phyloP scores from a whole-genome alignment of 2,888 invertebrate genomes.

The Furcula furcula region DNA sequence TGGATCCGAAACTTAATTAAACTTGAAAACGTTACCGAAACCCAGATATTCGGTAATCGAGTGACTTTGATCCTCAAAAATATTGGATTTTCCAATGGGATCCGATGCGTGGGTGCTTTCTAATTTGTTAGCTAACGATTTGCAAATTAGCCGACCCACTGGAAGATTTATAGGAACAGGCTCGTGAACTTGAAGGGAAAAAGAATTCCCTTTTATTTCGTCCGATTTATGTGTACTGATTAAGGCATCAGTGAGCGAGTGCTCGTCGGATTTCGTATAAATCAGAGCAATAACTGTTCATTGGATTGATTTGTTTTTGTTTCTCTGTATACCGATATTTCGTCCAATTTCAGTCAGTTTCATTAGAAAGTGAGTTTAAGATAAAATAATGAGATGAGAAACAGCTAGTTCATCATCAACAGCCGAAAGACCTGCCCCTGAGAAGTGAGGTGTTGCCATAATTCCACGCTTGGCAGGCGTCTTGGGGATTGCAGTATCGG shows the following conservation, averaged over 20 bases:
- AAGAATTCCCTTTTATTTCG: conserved; percentile 8
- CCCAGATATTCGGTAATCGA: conserved; percentile 5
- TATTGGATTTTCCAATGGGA: conserved; percentile 11
- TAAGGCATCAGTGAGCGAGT: conserved; percentile 9
- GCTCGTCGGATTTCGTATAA: conserved; percentile 2
- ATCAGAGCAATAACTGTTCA: conserved; percentile 1
- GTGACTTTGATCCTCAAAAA: conserved; percentile 14
- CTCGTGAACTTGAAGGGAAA: conserved; percentile 6
- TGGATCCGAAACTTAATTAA: neutral
- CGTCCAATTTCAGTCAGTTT: too few relatives aligned
- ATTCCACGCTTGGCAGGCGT: too few relatives aligned
- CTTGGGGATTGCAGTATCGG: too few relatives aligned
- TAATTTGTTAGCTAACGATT: conserved; percentile 29
- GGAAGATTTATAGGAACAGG: conserved; percentile 27
- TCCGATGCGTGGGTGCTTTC: conserved; percentile 11
- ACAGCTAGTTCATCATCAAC: too few relatives aligned
- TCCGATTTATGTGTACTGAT: conserved; percentile 8
- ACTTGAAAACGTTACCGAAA: conserved; percentile 1
- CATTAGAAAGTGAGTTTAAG: too few relatives aligned
- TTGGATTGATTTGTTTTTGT: conserved; percentile 1
- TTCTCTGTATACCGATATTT: neutral
- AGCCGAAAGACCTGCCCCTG: too few relatives aligned
- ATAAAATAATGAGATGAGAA: too few relatives aligned
- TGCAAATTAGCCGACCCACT: conserved; percentile 31
- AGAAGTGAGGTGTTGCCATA: too few relatives aligned